Percentiles rank a stretch among this genome's conserved stretches.
phyloP scores from a whole-genome alignment of 2,797 vertebrate genomes.

The Chelon auratus region DNA sequence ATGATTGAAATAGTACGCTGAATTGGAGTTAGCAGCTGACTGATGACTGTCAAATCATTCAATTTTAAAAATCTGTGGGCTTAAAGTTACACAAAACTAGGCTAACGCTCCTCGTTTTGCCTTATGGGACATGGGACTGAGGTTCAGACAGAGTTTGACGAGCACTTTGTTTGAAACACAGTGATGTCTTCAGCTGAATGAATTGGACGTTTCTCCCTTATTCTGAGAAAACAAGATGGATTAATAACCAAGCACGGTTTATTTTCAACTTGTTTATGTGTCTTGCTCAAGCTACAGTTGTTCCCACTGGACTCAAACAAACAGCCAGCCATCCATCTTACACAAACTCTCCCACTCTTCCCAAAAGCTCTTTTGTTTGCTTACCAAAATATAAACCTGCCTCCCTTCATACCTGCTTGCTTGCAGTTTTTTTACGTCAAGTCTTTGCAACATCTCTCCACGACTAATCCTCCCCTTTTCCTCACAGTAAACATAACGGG shows the following conservation, averaged over 20 bases:
- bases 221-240: constrained; percentile 40
- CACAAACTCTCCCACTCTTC: constrained; percentile 26
- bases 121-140: neutral
- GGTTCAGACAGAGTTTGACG: neutral
- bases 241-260: constrained; percentile 43
- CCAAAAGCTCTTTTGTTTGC: neutral
- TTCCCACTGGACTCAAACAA: constrained; percentile 48
- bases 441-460: constrained; percentile 11
- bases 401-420: constrained; percentile 43
- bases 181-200: constrained; percentile 1
- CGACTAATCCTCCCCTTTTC: constrained; percentile 44
- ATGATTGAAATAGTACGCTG: neutral
- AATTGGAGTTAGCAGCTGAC: neutral
- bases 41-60: neutral
- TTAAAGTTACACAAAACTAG: constrained; percentile 2
- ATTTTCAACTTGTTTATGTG: constrained; percentile 36
- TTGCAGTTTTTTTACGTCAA: constrained; percentile 19
- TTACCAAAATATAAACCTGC: constrained; percentile 18
- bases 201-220: constrained; percentile 1
- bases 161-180: neutral
- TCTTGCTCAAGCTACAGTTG: constrained; percentile 35
- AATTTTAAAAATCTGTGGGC: neutral
- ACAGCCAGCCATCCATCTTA: constrained; percentile 36
- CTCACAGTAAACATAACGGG: constrained; percentile 20
- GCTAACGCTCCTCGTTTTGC: neutral